phyloP scores from a whole-genome alignment of 2,113 vertebrate genomes.

The Apteryx owenii region DNA sequence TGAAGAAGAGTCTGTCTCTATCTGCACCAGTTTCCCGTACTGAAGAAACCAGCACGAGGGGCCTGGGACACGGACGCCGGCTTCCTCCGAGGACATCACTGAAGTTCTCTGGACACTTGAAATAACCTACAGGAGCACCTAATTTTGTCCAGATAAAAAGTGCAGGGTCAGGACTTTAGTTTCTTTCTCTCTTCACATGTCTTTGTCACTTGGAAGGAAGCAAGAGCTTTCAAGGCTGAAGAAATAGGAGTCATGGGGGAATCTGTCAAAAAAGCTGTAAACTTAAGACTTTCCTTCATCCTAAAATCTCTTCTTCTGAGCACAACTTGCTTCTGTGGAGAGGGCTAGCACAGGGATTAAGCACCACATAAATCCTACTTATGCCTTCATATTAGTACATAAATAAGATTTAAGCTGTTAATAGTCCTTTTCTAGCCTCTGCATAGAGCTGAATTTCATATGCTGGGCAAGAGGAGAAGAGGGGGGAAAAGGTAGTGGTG shows the following conservation, averaged over 20 bases:
- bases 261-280: neutral
- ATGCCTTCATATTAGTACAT: neutral
- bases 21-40: neutral
- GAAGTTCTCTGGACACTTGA: neutral
- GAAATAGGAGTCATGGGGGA: neutral
- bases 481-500: neutral
- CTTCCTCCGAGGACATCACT: neutral
- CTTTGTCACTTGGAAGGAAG: neutral
- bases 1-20: neutral
- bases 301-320: neutral
- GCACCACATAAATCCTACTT: neutral
- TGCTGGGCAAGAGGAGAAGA: neutral
- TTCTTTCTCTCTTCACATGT: neutral
- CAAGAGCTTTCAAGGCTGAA: neutral
- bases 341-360: neutral
- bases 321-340: neutral
- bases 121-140: neutral
- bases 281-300: neutral
- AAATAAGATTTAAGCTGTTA: conserved; percentile 15
- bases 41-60: neutral
- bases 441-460: neutral
- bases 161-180: neutral
- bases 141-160: neutral
- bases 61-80: neutral
- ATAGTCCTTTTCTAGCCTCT: neutral